These are phyloP conservation scores for Volucella inanis DNA, from an alignment of 2,888 invertebrate species.

Conservation along the genomic window DNA sequence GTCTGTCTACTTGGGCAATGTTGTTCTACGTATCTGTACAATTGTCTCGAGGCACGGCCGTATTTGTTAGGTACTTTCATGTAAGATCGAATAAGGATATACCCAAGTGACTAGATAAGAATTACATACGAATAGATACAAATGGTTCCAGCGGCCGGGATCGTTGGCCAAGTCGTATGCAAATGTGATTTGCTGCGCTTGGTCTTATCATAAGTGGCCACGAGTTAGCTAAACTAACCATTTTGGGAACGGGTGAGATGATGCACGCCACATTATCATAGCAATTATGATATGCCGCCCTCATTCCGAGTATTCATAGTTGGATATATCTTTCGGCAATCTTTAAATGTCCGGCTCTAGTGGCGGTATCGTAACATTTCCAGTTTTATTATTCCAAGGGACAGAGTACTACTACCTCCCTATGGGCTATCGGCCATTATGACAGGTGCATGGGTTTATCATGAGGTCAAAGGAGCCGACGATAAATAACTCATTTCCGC, in stretches of 20 bases:
- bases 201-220: conserved; percentile 59
- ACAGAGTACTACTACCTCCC: conserved; percentile 14
- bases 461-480: conserved; percentile 30
- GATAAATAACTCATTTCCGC: conserved; percentile 40
- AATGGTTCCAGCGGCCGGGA: neutral
- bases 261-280: conserved; percentile 62
- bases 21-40: conserved; percentile 48
- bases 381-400: conserved; percentile 67
- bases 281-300: conserved; percentile 74
- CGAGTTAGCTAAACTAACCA: conserved; percentile 25
- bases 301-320: conserved; percentile 9
- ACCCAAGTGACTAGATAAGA: conserved; percentile 57
- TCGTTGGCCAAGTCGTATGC: conserved; percentile 40
- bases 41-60: conserved; percentile 68
- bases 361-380: conserved; percentile 66
- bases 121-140: conserved; percentile 1
- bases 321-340: neutral
- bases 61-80: conserved; percentile 70
- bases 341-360: conserved; percentile 40
- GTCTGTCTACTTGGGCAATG: conserved; percentile 13
- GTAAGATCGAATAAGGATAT: conserved; percentile 71
- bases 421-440: conserved; percentile 54
- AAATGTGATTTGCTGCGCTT: conserved; percentile 59
- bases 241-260: conserved; percentile 61
- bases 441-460: conserved; percentile 69